Conservation (phyloP, 2,797 vertebrate genomes). For the Acanthornis magna region DNA sequence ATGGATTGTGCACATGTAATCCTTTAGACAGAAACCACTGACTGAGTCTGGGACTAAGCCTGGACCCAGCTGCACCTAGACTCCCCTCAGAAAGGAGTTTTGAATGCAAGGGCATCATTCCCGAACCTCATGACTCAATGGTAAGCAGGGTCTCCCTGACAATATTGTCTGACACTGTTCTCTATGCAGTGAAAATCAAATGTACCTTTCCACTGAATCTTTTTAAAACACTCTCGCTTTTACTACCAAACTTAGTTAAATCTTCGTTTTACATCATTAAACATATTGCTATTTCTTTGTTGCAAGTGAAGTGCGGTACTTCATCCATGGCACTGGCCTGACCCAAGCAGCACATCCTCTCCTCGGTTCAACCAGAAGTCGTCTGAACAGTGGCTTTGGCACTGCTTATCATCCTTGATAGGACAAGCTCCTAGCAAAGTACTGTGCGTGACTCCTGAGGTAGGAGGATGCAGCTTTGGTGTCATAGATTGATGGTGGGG, state of each 20-base stretch:
- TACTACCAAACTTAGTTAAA: rapidly evolving
- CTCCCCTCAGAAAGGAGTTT: background rate
- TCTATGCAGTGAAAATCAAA: background rate
- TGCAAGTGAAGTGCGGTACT: background rate
- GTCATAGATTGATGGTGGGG: background rate
- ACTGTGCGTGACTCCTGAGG: background rate
- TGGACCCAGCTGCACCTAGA: background rate
- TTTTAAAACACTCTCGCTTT: background rate
- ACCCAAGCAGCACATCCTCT: background rate
- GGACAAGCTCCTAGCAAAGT: background rate
- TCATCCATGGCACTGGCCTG: background rate
- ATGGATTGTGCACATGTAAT: background rate
- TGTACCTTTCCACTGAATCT: background rate
- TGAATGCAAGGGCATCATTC: background rate
- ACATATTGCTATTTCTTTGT: background rate
- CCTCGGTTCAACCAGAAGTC: background rate
- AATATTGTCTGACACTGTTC: background rate
- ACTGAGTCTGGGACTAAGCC: background rate
- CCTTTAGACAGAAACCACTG: background rate
- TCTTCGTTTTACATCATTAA: background rate
- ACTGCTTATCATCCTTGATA: background rate
- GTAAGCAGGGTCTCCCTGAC: background rate
- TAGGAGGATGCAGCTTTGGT: background rate
- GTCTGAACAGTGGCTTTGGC: background rate
- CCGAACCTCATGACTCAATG: background rate